Conservation (phyloP, 2,797 vertebrate species). For the Sebastes miniatus region DNA sequence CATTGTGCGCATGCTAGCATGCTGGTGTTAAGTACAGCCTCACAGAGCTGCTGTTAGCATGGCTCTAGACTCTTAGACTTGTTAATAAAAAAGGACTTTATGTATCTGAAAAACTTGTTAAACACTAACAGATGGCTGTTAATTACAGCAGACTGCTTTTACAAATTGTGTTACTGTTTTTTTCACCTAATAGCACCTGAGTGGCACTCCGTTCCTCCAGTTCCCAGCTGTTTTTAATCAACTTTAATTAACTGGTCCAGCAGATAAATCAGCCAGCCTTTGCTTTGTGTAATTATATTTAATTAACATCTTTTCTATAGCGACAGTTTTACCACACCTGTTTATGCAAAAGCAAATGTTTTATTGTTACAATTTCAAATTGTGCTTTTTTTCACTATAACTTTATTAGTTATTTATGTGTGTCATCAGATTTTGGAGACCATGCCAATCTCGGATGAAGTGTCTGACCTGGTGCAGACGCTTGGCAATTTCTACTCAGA, state of each 20-base stretch:
- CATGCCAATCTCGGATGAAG: slow-evolving; percentile 93
- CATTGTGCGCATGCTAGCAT: not conserved
- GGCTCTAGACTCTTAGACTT: not conserved
- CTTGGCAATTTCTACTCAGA: slow-evolving; percentile 94
- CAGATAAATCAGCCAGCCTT: not conserved
- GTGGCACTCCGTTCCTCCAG: not conserved
- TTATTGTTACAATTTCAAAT: not conserved
- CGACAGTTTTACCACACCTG: not conserved
- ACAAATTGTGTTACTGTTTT: not conserved
- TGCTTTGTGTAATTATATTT: not conserved
- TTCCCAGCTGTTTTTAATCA: slow-evolving; percentile 12
- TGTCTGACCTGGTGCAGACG: slow-evolving; percentile 90
- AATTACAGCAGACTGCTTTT: not conserved
- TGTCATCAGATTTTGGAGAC: slow-evolving; percentile 92
- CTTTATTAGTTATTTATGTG: not conserved
- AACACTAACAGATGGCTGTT: not conserved
- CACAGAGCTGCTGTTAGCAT: not conserved
- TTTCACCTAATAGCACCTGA: not conserved
- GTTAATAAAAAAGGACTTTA: not conserved
- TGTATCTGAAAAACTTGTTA: not conserved
- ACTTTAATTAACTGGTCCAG: not conserved
- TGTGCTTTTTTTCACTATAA: not conserved
- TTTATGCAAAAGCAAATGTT: not conserved
- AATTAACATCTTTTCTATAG: not conserved
- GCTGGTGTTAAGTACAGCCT: not conserved